Conservation (phyloP, 2,797 vertebrate genomes). For the Petrocephalus schoutedeni region DNA sequence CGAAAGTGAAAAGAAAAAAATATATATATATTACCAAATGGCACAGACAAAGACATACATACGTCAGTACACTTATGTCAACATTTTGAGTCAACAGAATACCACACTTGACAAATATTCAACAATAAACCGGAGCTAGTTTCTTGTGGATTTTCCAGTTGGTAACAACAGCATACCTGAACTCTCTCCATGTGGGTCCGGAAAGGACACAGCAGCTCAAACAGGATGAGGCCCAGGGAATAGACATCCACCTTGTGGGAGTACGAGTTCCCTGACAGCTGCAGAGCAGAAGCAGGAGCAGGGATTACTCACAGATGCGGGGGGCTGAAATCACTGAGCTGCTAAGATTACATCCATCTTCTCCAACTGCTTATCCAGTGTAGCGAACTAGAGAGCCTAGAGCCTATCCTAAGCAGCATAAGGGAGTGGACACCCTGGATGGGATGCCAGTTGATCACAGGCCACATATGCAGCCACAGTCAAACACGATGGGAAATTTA, state of each 20-base stretch:
- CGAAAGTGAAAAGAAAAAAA: conserved; percentile 18
- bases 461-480: background rate
- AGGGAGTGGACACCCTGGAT: background rate
- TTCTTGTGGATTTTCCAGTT: background rate
- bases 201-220: conserved; percentile 92
- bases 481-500: background rate
- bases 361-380: background rate
- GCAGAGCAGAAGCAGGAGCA: conserved; percentile 20
- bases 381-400: background rate
- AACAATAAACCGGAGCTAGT: background rate
- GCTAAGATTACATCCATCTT: background rate
- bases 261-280: conserved; percentile 92
- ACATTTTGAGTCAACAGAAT: background rate
- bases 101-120: background rate
- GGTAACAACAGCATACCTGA: conserved; percentile 57
- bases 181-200: conserved; percentile 97
- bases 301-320: background rate
- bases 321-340: background rate
- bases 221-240: conserved; percentile 93
- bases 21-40: background rate
- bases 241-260: conserved; percentile 99
- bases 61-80: background rate
- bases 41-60: background rate
- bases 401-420: background rate
- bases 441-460: background rate